Percentiles rank a stretch among this genome's conserved stretches.
phyloP scores from a whole-genome alignment of 2,113 vertebrate species.

The Oceanites oceanicus region DNA sequence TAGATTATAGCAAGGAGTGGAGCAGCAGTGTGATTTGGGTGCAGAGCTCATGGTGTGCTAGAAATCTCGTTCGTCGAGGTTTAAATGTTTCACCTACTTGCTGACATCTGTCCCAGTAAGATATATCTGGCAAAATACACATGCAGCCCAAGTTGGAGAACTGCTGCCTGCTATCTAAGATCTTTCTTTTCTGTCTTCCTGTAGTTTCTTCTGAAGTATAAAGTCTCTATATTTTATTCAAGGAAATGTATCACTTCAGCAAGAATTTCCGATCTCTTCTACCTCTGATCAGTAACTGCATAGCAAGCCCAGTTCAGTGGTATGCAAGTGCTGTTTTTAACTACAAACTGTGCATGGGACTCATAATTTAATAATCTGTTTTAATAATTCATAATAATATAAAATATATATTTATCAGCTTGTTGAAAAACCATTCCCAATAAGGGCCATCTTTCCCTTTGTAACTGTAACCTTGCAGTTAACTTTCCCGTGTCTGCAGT shows the following conservation, averaged over 20 bases:
- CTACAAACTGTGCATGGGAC: neutral
- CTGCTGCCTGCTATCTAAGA: neutral
- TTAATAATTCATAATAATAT: neutral
- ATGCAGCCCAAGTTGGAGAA: neutral
- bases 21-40: neutral
- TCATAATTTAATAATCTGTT: neutral
- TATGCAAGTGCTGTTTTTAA: neutral
- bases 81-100: neutral
- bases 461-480: neutral
- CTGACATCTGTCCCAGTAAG: neutral
- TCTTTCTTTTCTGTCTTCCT: neutral
- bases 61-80: neutral
- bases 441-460: neutral
- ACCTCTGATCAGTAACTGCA: neutral
- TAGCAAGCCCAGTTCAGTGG: neutral
- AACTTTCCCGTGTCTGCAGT: neutral
- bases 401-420: neutral
- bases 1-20: neutral
- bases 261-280: neutral
- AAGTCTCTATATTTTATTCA: neutral
- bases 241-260: neutral
- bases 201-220: neutral
- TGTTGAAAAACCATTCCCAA: neutral
- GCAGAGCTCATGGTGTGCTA: neutral
- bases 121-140: neutral